Evolutionary conservation across 2,113 vertebrate genomes (phyloP).

Genomic region (Setophaga kirtlandii): DNA sequence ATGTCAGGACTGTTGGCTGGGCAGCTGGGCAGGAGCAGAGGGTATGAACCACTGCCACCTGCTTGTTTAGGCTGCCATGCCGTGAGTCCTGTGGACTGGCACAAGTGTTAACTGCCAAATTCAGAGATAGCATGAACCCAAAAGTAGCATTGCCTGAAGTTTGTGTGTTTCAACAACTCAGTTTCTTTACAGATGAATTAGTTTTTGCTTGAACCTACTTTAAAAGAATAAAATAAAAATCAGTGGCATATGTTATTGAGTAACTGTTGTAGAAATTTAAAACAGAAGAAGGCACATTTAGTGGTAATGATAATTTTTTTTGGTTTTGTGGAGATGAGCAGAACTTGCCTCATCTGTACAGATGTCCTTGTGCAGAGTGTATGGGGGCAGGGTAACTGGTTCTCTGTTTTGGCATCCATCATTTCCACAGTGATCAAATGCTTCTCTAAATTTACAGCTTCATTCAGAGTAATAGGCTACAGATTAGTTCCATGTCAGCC

Average conservation of each 20-base stretch:
- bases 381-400: not conserved
- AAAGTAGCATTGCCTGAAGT: not conserved
- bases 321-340: not conserved
- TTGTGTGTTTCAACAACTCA: not conserved
- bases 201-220: not conserved
- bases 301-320: not conserved
- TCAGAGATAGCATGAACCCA: not conserved
- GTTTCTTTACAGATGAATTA: not conserved
- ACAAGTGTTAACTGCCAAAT: not conserved
- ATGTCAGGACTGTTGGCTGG: not conserved
- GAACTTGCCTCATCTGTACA: not conserved
- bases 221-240: not conserved
- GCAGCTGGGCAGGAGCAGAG: not conserved
- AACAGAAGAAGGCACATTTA: not conserved
- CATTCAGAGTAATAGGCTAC: not conserved
- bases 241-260: not conserved
- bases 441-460: conserved; percentile 18
- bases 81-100: accelerated
- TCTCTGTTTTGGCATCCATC: not conserved
- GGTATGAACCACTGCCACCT: not conserved
- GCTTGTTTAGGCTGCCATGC: accelerated
- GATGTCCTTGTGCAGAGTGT: not conserved
- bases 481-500: conserved; percentile 12
- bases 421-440: not conserved
- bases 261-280: not conserved